Conservation (phyloP, 2,888 invertebrate species). For the Oscheius sp. region DNA sequence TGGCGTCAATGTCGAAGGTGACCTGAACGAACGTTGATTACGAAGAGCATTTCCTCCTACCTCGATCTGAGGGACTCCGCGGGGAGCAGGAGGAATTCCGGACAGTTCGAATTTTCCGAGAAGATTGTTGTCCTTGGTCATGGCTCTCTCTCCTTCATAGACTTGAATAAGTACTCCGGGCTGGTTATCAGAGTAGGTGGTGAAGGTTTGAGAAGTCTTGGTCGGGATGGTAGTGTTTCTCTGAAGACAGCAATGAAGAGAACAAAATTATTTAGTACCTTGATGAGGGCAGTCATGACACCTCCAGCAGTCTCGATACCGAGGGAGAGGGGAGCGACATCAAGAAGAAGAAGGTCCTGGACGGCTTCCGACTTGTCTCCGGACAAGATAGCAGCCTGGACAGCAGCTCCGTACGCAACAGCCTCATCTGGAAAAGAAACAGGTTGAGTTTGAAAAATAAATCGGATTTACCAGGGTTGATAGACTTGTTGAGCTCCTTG, state of each 20-base stretch:
- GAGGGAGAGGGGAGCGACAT: constrained; percentile 89
- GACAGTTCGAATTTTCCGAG: constrained; percentile 96
- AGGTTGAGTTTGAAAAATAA: too few species aligned
- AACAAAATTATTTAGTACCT: constrained; percentile 73
- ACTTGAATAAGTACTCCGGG: constrained; percentile 87
- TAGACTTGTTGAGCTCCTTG: constrained; percentile 92
- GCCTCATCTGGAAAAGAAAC: not conserved
- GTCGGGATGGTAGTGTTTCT: constrained; percentile 76
- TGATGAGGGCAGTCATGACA: constrained; percentile 95
- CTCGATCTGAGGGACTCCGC: constrained; percentile 86
- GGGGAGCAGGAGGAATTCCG: constrained; percentile 91
- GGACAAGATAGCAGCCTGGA: too few species aligned
- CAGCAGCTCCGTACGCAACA: too few species aligned
- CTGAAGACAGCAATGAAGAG: not conserved
- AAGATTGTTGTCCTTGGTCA: constrained; percentile 90
- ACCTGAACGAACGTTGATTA: constrained; percentile 69
- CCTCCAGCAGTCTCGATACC: constrained; percentile 92
- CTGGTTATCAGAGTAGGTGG: constrained; percentile 93
- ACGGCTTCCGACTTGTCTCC: constrained; percentile 73
- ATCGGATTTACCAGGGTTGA: constrained; percentile 88
- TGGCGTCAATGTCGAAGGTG: constrained; percentile 79
- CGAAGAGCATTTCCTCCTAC: constrained; percentile 3
- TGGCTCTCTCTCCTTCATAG: constrained; percentile 78
- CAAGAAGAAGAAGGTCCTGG: constrained; percentile 89
- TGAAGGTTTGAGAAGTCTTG: constrained; percentile 72